Percentiles rank a stretch among this genome's conserved stretches.
phyloP scores from a whole-genome alignment of 2,888 invertebrate species.

The Lochmaea crataegi region DNA sequence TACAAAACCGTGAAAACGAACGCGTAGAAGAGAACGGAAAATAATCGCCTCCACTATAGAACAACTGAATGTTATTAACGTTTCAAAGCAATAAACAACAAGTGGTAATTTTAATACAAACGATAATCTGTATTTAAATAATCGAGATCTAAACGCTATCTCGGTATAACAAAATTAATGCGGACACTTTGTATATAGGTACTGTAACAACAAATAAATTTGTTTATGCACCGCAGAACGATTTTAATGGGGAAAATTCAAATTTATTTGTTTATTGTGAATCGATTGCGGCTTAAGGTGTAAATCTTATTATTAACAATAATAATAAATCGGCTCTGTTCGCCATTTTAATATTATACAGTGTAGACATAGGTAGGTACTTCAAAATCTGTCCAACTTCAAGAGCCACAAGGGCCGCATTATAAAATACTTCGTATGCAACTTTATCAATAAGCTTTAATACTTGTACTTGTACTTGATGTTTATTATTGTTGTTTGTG shows the following conservation, averaged over 20 bases:
- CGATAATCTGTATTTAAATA: slow-evolving; percentile 47
- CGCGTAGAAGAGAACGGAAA: too few species aligned
- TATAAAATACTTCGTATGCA: too few species aligned
- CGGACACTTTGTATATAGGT: slow-evolving; percentile 42
- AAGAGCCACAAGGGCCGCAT: too few species aligned
- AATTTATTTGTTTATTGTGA: slow-evolving; percentile 34
- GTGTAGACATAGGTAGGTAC: too few species aligned
- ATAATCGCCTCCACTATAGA: slow-evolving; percentile 11
- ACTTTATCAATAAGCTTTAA: too few species aligned
- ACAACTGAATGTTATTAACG: slow-evolving; percentile 28
- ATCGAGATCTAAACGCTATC: slow-evolving; percentile 43
- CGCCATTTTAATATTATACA: background rate
- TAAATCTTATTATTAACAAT: slow-evolving; percentile 18
- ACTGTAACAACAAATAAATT: slow-evolving; percentile 44
- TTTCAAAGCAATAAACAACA: slow-evolving; percentile 29
- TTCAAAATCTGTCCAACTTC: too few species aligned
- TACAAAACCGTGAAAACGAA: too few species aligned
- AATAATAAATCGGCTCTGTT: slow-evolving; percentile 1
- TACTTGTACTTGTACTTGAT: too few species aligned
- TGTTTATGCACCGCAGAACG: slow-evolving; percentile 51
- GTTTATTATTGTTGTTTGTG: too few species aligned
- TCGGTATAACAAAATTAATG: slow-evolving; percentile 39
- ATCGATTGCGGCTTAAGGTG: slow-evolving; percentile 8
- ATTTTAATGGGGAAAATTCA: slow-evolving; percentile 49
- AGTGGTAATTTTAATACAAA: slow-evolving; percentile 47